A percentile compares a stretch with the other conserved stretches of the same genome.
Conservation (phyloP, 1,140 invertebrate species). For the Leptinotarsa lineolata region DNA sequence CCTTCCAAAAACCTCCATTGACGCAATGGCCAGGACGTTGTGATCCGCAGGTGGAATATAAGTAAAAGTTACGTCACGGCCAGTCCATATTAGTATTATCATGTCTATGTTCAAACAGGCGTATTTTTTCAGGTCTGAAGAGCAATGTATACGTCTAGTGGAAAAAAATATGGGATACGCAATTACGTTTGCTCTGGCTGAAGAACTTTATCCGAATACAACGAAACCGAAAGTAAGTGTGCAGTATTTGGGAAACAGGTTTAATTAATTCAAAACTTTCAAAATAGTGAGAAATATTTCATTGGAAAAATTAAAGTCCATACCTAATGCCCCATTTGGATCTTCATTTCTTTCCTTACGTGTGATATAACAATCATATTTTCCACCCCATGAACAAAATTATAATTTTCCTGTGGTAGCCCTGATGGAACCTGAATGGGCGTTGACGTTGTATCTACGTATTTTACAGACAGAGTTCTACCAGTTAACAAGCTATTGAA, state of each 20-base stretch:
- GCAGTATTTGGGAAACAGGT: background rate
- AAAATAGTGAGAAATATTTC: background rate
- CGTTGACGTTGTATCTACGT: no score
- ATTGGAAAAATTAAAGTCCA: background rate
- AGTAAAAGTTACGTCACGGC: background rate
- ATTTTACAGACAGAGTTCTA: no score
- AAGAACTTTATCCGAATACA: slow-evolving; percentile 60
- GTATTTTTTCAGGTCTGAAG: background rate
- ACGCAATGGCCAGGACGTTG: background rate
- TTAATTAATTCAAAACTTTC: background rate
- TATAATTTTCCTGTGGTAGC: no score
- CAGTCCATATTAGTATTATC: background rate
- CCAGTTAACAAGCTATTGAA: no score
- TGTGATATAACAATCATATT: no score
- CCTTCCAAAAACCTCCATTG: background rate
- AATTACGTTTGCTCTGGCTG: slow-evolving; percentile 65
- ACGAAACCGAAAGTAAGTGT: slow-evolving; percentile 61
- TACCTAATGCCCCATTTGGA: background rate
- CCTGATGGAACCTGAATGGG: no score
- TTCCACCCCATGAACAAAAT: no score
- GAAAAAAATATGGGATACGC: slow-evolving; percentile 72
- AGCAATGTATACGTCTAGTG: slow-evolving; percentile 51
- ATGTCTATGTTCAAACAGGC: background rate
- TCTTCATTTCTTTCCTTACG: no score
- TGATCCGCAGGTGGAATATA: background rate